Evolutionary conservation across 2,797 vertebrate genomes (phyloP).

Genomic region (Oreortyx pictus): DNA sequence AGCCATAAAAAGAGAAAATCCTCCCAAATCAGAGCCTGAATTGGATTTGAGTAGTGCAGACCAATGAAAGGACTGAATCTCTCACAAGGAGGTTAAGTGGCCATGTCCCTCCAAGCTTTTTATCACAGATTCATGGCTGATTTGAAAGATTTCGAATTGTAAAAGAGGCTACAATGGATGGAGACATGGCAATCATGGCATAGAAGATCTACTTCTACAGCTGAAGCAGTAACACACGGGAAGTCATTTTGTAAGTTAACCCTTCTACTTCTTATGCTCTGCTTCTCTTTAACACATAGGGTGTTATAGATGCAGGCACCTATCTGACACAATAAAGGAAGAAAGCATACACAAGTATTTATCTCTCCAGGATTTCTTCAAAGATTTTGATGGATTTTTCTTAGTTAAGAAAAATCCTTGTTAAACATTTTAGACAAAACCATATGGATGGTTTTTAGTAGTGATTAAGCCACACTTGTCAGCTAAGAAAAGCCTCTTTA

Average conservation of each 20-base stretch:
- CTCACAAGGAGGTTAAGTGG: neutral
- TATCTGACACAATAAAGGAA: constrained; percentile 19
- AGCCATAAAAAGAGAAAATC: neutral
- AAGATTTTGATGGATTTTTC: constrained; percentile 16
- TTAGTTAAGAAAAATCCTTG: constrained; percentile 8
- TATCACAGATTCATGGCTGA: neutral
- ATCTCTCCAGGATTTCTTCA: constrained; percentile 14
- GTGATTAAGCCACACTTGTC: constrained; percentile 13
- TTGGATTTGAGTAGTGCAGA: neutral
- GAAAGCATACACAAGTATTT: neutral
- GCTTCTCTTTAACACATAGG: neutral
- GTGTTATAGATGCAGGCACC: neutral
- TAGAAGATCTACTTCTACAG: neutral
- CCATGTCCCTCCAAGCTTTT: neutral
- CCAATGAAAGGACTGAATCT: neutral
- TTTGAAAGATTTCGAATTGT: neutral
- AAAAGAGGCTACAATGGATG: neutral
- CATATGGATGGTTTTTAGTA: neutral
- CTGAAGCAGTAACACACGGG: neutral
- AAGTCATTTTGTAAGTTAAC: neutral
- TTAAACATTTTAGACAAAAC: neutral
- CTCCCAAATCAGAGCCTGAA: neutral
- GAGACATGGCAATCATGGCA: neutral
- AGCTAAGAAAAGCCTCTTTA: neutral
- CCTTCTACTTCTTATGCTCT: constrained; percentile 1